Base-by-base conservation (phyloP, 2,797 vertebrate genomes). In the Propithecus perrieri region DNA sequence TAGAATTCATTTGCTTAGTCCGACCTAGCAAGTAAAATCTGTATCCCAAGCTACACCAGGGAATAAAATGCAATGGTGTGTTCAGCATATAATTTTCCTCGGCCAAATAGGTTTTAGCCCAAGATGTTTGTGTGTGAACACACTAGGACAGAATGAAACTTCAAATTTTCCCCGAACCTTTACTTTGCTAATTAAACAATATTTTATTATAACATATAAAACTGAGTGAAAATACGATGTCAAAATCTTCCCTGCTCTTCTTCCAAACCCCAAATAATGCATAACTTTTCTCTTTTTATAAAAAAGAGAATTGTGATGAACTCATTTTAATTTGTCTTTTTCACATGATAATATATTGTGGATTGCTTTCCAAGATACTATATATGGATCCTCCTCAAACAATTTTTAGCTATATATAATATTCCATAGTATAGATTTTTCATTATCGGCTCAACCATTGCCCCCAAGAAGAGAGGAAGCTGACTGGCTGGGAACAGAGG, bases 141-240 rank as follows among this genome's bases (percentile, higher is more conserved):
- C 43, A 61, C 8, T 46, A 75, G 26, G 18, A 75, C 72, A 4
- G 4, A 59, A 72, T 61, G 69, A 92, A 92, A 87, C n/a, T 84
- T 86, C 18, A 74, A 61, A 74, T 57, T 41, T 41, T 69, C 72
- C 41, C 61, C 71, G 33, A 13, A 26, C 18, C 57, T 93, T 74
- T 35, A 48, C 78, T 76, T 95, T 72, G 43, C 55, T 88, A 90
- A 69, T 59, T 79, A 91, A 87, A 67, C 55, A 91, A 48, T 69
- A 75, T 85, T 95, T 63, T 43, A 89, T 59, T 71, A 89, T 65
- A 95, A 71, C 43, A 76, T 75, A 53, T 72, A 93, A 63, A 75
- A 61, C 28, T 48, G 55, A 80, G 50, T 48, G 22, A 84, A 85
- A 76, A 76, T 72, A 71, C 71, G 35, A 65, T 87, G 24, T 75